phyloP scores from a whole-genome alignment of 2,888 invertebrate genomes.

The Cantharis rustica region DNA sequence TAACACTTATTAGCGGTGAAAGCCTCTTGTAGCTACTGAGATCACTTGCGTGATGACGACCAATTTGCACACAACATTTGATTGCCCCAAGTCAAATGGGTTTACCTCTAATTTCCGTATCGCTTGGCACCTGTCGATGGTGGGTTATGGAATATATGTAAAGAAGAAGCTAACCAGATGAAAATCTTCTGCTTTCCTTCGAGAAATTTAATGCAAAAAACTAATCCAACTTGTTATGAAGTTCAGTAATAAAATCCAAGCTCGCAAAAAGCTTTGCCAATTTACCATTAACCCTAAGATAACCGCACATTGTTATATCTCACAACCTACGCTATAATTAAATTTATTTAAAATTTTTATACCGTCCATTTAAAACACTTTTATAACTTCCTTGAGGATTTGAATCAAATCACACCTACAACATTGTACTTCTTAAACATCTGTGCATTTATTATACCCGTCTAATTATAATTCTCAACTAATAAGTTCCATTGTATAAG shows the following conservation, averaged over 20 bases:
- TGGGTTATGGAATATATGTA: background rate
- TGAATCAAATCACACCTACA: background rate
- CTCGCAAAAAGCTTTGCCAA: background rate
- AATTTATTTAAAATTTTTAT: background rate
- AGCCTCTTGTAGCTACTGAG: constrained; percentile 30
- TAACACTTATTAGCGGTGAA: constrained; percentile 28
- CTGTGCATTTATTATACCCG: background rate
- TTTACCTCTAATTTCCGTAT: constrained; percentile 23
- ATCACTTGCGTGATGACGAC: constrained; percentile 24
- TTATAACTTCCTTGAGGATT: constrained; percentile 1
- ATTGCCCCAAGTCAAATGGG: constrained; percentile 26
- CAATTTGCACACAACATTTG: constrained; percentile 19
- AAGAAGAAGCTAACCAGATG: background rate
- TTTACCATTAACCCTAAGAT: background rate
- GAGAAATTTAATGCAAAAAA: background rate
- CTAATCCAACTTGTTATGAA: background rate
- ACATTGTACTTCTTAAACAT: background rate
- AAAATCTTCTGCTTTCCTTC: background rate
- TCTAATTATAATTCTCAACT: background rate
- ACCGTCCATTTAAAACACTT: constrained; percentile 1
- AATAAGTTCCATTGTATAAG: background rate
- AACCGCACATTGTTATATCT: background rate
- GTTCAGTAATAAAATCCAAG: background rate
- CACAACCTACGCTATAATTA: background rate
- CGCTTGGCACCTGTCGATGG: constrained; percentile 2